phyloP scores from a whole-genome alignment of 2,113 vertebrate species.

The Apteryx mantelli region DNA sequence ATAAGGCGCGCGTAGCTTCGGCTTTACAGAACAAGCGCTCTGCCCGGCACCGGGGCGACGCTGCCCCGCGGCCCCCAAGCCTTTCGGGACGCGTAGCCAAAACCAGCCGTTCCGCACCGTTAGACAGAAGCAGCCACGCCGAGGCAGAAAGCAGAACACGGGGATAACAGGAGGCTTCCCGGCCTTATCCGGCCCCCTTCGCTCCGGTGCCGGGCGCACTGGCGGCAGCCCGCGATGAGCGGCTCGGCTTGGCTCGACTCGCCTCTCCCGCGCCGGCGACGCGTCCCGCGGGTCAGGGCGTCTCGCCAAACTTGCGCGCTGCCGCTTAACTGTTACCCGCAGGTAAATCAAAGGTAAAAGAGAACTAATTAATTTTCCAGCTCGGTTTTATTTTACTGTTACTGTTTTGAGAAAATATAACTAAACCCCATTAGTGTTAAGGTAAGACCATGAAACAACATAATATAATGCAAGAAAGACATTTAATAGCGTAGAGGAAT shows the following conservation, averaged over 20 bases:
- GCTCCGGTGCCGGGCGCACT: too few species aligned
- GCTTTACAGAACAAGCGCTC: not conserved
- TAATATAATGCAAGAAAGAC: slow-evolving; percentile 89
- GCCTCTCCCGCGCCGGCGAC: too few species aligned
- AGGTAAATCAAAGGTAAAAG: slow-evolving; percentile 87
- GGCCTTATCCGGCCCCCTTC: too few species aligned
- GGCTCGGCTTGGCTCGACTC: too few species aligned
- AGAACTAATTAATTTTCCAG: slow-evolving; percentile 86
- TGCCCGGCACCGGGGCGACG: not conserved
- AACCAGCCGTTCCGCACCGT: not conserved
- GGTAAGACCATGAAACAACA: slow-evolving; percentile 89
- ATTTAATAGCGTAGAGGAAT: slow-evolving; percentile 88
- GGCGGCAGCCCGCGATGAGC: too few species aligned
- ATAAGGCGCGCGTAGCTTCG: not conserved
- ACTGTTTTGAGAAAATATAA: slow-evolving; percentile 89
- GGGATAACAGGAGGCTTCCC: not conserved
- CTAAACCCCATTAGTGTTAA: slow-evolving; percentile 89
- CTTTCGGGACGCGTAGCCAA: not conserved
- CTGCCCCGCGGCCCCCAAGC: not conserved
- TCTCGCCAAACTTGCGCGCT: not conserved
- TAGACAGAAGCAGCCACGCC: not conserved
- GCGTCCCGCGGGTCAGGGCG: too few species aligned
- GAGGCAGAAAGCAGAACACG: not conserved
- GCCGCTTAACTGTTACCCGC: slow-evolving; percentile 83
- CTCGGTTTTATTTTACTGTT: slow-evolving; percentile 86